phyloP scores from a whole-genome alignment of 64 coral and sea anemone species.

The Pocillopora damicornis region DNA sequence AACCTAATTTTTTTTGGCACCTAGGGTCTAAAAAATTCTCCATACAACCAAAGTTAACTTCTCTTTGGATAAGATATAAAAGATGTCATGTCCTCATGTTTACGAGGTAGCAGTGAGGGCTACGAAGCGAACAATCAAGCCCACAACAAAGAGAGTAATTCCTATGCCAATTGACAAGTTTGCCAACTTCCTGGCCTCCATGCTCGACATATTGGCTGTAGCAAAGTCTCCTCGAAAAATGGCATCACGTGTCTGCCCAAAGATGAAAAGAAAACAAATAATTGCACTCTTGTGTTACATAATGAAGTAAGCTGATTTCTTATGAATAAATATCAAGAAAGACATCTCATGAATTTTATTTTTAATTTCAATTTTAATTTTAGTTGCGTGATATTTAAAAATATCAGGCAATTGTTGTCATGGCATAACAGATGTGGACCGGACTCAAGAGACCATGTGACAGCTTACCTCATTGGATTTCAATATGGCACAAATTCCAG shows the following conservation, averaged over 20 bases:
- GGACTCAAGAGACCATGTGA: too few species aligned
- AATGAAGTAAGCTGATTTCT: too few species aligned
- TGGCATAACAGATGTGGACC: too few species aligned
- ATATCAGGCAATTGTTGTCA: too few species aligned
- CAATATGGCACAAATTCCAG: conserved; percentile 51
- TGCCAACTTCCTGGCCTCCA: conserved; percentile 35
- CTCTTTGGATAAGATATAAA: too few species aligned
- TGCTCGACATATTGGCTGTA: neutral
- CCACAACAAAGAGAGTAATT: neutral
- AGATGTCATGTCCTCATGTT: neutral
- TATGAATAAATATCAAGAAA: too few species aligned
- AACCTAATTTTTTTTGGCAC: too few species aligned
- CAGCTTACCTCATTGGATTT: conserved; percentile 36
- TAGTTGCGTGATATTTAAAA: too few species aligned
- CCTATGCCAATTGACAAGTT: conserved; percentile 25
- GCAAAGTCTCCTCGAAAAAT: conserved; percentile 26
- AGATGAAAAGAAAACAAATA: neutral
- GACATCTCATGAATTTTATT: too few species aligned
- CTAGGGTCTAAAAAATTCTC: too few species aligned
- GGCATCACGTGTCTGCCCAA: conserved; percentile 18
- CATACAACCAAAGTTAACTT: too few species aligned
- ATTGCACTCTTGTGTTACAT: neutral
- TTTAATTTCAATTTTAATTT: too few species aligned
- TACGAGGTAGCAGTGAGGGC: neutral
- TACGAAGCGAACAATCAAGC: neutral